Percentiles rank a stretch among this genome's conserved stretches.
Evolutionary conservation across 2,888 invertebrate species (phyloP).

Genomic region (Boloria euphrosyne): DNA sequence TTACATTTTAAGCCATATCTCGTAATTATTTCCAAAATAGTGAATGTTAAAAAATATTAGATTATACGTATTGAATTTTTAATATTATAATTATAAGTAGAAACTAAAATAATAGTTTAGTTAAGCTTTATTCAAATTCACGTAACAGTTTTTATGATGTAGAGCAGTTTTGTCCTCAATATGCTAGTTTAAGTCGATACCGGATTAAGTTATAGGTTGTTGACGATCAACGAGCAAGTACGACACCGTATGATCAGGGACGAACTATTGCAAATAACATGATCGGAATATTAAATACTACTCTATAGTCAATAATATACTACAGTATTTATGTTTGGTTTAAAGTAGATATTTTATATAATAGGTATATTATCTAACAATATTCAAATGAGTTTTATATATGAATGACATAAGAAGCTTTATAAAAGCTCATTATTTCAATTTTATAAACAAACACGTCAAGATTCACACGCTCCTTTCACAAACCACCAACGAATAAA

Average conservation of each 20-base stretch:
- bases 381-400: no score
- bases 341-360: not conserved
- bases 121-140: constrained; percentile 4
- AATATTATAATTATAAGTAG: no score
- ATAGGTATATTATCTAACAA: not conserved
- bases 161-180: constrained; percentile 38
- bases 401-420: not conserved
- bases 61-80: no score
- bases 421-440: not conserved
- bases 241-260: constrained; percentile 53
- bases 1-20: no score
- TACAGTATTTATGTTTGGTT: not conserved
- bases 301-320: not conserved
- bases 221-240: constrained; percentile 66
- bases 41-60: no score
- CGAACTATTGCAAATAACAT: constrained; percentile 45
- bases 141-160: constrained; percentile 53
- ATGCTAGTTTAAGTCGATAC: constrained; percentile 41
- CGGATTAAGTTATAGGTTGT: constrained; percentile 66
- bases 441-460: not conserved
- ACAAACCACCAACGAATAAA: constrained; percentile 22
- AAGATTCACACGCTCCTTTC: constrained; percentile 26
- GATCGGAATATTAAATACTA: constrained; percentile 5
- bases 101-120: not conserved
- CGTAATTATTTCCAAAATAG: no score